These are phyloP conservation scores for Melanotaenia duboulayi DNA, from an alignment of 2,113 vertebrate species.

Conservation along the genomic window DNA sequence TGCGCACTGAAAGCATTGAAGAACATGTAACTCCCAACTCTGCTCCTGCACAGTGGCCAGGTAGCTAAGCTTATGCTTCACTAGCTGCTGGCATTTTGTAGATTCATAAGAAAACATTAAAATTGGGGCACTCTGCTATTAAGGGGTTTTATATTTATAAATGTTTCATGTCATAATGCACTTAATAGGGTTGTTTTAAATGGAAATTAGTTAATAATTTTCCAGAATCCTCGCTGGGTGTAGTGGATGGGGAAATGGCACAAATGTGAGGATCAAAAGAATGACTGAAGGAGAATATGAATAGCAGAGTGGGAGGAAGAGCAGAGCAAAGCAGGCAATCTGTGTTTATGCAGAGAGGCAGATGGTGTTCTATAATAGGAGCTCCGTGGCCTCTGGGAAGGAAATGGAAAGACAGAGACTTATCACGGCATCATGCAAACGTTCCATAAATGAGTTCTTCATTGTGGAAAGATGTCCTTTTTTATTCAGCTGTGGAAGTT, in stretches of 20 bases:
- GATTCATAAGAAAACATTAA: too few species aligned
- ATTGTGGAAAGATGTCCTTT: slow-evolving; percentile 31
- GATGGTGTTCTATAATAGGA: slow-evolving; percentile 78
- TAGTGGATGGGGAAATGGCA: slow-evolving; percentile 4
- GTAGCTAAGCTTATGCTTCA: slow-evolving; percentile 70
- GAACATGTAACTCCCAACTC: slow-evolving; percentile 95
- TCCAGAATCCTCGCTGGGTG: slow-evolving; percentile 14
- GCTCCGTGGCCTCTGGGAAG: slow-evolving; percentile 70
- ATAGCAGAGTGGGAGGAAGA: slow-evolving; percentile 32
- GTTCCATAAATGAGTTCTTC: slow-evolving; percentile 43
- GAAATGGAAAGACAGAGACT: slow-evolving; percentile 59
- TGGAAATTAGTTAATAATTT: background rate
- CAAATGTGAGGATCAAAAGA: slow-evolving; percentile 30
- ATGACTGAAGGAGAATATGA: slow-evolving; percentile 37
- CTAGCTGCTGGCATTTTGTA: background rate
- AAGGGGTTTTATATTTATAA: too few species aligned
- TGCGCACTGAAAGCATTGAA: slow-evolving; percentile 97
- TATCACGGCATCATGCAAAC: slow-evolving; percentile 52
- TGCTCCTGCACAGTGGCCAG: slow-evolving; percentile 95
- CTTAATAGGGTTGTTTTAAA: background rate
- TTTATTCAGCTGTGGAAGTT: slow-evolving; percentile 19
- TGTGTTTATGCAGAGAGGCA: slow-evolving; percentile 72
- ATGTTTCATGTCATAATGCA: background rate
- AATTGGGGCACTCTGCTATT: too few species aligned
- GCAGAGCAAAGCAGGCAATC: slow-evolving; percentile 53